phyloP scores from a whole-genome alignment of 2,113 vertebrate genomes.

The Paracyprichromis sp. region DNA sequence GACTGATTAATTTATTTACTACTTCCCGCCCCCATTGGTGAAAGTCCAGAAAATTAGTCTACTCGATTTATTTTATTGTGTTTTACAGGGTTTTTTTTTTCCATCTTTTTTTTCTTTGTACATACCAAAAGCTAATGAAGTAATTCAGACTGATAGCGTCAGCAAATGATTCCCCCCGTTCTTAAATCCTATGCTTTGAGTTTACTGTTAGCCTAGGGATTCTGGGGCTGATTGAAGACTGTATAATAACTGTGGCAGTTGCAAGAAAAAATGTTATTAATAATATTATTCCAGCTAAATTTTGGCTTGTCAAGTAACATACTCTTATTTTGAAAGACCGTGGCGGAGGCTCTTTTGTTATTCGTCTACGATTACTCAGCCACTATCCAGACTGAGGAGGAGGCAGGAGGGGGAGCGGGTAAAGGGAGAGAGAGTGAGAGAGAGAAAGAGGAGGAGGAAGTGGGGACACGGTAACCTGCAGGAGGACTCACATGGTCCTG shows the following conservation, averaged over 20 bases:
- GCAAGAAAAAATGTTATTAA: not conserved
- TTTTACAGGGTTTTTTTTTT: fast-evolving
- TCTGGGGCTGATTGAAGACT: not conserved
- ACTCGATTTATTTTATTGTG: not conserved
- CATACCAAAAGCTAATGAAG: not conserved
- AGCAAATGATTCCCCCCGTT: not conserved
- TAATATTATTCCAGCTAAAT: not conserved
- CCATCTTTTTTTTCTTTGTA: not conserved
- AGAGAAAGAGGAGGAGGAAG: not conserved
- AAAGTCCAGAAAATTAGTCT: not conserved
- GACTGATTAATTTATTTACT: not conserved
- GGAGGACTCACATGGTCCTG: slow-evolving; percentile 54
- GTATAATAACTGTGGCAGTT: not conserved
- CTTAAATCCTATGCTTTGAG: not conserved
- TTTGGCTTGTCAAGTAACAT: not conserved
- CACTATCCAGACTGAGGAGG: not conserved
- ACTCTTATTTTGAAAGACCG: not conserved
- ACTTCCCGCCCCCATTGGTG: not conserved
- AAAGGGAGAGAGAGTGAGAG: not conserved
- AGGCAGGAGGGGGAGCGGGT: not conserved
- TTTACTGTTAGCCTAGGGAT: not conserved
- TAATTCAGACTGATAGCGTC: not conserved
- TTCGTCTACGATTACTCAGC: not conserved
- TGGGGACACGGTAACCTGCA: slow-evolving; percentile 41
- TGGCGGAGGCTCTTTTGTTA: not conserved